phyloP scores from a whole-genome alignment of 2,113 vertebrate genomes.

The Silurus meridionalis region DNA sequence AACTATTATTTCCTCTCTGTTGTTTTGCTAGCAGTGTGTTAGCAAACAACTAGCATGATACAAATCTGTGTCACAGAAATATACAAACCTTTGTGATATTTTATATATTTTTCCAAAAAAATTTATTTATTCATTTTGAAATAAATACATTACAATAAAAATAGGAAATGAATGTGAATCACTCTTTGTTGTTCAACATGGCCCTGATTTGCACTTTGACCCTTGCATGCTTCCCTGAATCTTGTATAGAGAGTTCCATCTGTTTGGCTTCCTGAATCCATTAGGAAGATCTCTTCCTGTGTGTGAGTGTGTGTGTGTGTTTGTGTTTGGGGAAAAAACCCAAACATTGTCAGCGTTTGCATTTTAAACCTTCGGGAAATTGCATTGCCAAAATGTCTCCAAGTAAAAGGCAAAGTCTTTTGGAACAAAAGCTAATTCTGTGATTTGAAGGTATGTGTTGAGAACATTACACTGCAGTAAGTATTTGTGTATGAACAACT shows the following conservation, averaged over 20 bases:
- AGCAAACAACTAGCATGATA: no score
- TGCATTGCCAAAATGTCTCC: neutral
- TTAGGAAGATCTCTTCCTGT: neutral
- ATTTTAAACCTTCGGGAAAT: conserved; percentile 6
- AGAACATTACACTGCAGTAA: neutral
- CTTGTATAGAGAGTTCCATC: neutral
- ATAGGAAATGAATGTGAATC: neutral
- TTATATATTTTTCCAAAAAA: no score
- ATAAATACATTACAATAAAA: no score
- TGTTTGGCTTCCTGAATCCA: neutral
- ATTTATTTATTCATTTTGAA: no score
- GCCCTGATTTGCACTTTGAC: conserved; percentile 6
- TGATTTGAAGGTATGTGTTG: neutral
- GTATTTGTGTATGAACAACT: conserved; percentile 23
- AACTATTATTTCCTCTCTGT: no score
- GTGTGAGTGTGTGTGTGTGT: neutral
- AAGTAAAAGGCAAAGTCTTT: neutral
- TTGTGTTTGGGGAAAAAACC: neutral
- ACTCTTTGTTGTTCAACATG: neutral
- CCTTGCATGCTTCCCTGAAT: neutral
- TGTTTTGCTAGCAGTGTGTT: no score
- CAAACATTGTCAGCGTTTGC: neutral
- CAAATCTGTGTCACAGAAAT: no score
- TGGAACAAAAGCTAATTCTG: neutral
- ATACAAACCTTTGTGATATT: no score